phyloP scores from a whole-genome alignment of 2,797 vertebrate species.

The Rachycentron canadum region DNA sequence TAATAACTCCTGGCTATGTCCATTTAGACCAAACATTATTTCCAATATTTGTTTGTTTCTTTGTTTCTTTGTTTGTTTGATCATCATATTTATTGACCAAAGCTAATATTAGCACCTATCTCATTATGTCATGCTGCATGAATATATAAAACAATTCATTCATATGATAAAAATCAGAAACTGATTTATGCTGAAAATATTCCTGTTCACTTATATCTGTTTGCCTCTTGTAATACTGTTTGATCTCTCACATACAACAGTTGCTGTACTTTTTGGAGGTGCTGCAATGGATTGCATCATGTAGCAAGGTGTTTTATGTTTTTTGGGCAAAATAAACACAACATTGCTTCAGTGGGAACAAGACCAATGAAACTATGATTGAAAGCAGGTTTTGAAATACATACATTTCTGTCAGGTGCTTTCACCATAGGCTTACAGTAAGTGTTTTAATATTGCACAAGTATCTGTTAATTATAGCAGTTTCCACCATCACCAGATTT shows the following conservation, averaged over 20 bases:
- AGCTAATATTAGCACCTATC: background rate
- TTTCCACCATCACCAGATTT: background rate
- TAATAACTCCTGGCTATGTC: background rate
- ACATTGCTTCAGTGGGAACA: background rate
- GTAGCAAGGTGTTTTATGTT: background rate
- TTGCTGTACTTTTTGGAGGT: background rate
- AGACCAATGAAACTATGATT: background rate
- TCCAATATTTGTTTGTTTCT: background rate
- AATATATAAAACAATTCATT: background rate
- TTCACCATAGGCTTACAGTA: background rate
- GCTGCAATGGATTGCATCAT: constrained; percentile 31
- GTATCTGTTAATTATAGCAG: background rate
- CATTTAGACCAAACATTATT: background rate
- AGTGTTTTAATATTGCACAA: background rate
- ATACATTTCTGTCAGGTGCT: background rate
- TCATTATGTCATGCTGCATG: background rate
- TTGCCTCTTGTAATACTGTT: background rate
- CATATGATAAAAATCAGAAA: background rate
- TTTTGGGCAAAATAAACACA: background rate
- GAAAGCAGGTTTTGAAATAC: background rate
- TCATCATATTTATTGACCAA: background rate
- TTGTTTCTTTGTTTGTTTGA: no score
- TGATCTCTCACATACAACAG: background rate
- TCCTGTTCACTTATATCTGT: background rate
- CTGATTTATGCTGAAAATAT: background rate